Evolutionary conservation across 2,888 invertebrate genomes (phyloP), one percentile per base, ranked within the genome.

Genomic region (Meghimatium bilineatum): DNA sequence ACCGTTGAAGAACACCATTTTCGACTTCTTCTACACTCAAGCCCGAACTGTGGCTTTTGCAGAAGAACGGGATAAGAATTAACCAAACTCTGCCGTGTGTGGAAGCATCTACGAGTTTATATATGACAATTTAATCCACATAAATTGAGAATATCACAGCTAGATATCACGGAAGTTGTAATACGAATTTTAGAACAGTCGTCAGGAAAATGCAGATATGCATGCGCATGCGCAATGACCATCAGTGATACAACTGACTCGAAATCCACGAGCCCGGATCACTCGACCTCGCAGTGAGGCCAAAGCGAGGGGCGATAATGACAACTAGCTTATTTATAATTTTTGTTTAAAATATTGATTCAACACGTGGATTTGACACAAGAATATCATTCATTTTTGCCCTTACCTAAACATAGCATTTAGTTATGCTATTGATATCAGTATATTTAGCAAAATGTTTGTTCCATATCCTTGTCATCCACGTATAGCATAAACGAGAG

Each of bases 1-100:
- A 94, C 99, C 99, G 95, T 97, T 98, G 95, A 99, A 99, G 89
- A 94, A 87, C 71, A 87, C 88, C 87, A 87, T 87, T 86, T 87
- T 87, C 83, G 82, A 72, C 86, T 80, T 69, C 82, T 66, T 60
- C 82, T 74, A 10, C 71, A 32, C 36, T 75, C 52, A 67, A 76
- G 76, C 82, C 82, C 52, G 75, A 63, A 60, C 78, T 49, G 26
- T 60, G 83, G 74, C 63, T 63, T 49, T 26, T 56, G 79, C 79
- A 72, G 78, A 74, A n/a, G 74, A 79, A 44, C 74, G 49, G 34
- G 77, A 36, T 20, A 49, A 63, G 29, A 60, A 34, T 80, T 60
- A 84, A 29, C 84, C 84, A 60, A 84, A 84, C 69, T 76, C 84
- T 44, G 80, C 77, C 60, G 80, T 84, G 71, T 38, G 80, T n/a